Conservation (phyloP, 2,888 invertebrate species). For the Drosophila anomalata region DNA sequence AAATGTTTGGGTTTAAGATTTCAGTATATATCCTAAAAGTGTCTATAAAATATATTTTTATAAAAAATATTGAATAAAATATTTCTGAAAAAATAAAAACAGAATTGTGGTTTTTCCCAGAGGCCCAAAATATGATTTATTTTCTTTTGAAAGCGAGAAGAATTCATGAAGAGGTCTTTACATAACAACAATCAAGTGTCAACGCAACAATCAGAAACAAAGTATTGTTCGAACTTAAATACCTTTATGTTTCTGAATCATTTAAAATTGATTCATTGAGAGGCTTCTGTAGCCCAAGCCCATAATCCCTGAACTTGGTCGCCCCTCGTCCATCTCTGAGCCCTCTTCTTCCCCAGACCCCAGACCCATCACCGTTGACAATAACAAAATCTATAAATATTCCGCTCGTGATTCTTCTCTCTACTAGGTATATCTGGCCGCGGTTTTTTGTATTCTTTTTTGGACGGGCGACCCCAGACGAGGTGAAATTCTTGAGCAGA, state of each 20-base stretch:
- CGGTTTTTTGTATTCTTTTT: constrained; percentile 18
- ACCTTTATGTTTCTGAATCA: constrained; percentile 6
- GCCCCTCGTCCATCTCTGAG: constrained; percentile 1
- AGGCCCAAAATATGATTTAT: too few relatives aligned
- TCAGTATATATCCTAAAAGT: neutral
- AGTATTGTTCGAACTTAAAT: neutral
- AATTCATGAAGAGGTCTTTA: neutral
- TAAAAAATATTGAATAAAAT: neutral
- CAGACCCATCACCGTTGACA: constrained; percentile 54
- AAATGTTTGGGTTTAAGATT: neutral
- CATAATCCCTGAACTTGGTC: constrained; percentile 42
- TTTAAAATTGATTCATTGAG: constrained; percentile 39
- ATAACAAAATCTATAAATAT: constrained; percentile 72
- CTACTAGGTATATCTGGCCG: constrained; percentile 4
- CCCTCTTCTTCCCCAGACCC: neutral
- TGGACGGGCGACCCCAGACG: constrained; percentile 72
- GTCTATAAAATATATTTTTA: too few relatives aligned
- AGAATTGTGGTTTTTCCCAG: neutral
- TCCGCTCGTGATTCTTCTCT: constrained; percentile 14
- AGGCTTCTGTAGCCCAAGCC: constrained; percentile 26
- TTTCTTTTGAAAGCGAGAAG: neutral
- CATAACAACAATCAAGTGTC: too few relatives aligned
- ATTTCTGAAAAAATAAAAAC: neutral
- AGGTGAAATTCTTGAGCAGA: constrained; percentile 72
- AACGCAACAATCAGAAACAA: neutral